phyloP scores from a whole-genome alignment of 2,113 vertebrate species.

The Kryptolebias marmoratus region DNA sequence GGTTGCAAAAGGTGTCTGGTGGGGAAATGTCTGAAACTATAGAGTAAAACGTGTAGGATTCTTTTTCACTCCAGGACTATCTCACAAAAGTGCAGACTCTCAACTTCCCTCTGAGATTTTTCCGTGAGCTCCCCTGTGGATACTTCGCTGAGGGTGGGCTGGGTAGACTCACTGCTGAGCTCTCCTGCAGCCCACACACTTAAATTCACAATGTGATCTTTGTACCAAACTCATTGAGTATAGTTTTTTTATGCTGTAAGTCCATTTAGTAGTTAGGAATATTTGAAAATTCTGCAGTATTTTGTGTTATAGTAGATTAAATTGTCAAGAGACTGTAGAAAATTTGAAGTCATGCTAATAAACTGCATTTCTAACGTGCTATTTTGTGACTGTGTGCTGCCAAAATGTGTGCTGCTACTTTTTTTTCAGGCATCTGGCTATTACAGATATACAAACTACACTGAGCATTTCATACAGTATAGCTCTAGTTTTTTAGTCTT shows the following conservation, averaged over 20 bases:
- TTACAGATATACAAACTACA: constrained; percentile 7
- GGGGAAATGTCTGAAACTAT: constrained; percentile 24
- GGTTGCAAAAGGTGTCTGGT: not conserved
- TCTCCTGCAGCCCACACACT: constrained; percentile 11
- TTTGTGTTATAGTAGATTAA: not conserved
- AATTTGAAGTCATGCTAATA: not conserved
- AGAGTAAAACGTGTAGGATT: constrained; percentile 30
- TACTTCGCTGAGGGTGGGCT: constrained; percentile 42
- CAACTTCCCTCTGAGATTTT: constrained; percentile 39
- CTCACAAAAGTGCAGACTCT: constrained; percentile 51
- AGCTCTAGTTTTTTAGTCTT: constrained; percentile 3
- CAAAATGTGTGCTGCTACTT: constrained; percentile 6
- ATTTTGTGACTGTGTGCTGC: too few relatives aligned
- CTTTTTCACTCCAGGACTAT: constrained; percentile 48
- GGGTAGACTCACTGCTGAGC: constrained; percentile 36
- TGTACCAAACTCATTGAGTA: not conserved
- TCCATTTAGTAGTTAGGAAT: constrained; percentile 8
- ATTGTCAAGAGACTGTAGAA: not conserved
- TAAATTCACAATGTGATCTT: constrained; percentile 3
- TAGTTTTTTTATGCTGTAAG: not conserved
- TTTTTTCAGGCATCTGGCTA: constrained; percentile 12
- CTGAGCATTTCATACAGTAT: constrained; percentile 12
- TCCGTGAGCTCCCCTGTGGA: constrained; percentile 49
- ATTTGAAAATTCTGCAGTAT: not conserved
- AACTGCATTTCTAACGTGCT: not conserved